Conservation (phyloP, 2,797 vertebrate genomes). For the Nannoperca australis region DNA sequence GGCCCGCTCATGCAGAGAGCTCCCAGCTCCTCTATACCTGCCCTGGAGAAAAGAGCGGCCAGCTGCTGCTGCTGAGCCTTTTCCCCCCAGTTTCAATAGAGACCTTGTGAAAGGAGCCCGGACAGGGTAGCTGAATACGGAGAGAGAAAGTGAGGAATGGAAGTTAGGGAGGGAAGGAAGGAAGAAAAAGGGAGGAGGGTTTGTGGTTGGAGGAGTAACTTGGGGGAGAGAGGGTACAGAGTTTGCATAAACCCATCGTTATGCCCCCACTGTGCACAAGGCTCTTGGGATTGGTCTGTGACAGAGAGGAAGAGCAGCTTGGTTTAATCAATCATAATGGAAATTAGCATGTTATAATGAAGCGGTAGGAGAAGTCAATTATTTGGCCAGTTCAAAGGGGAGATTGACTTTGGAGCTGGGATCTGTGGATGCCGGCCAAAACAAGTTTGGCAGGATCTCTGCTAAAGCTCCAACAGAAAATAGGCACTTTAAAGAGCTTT, state of each 20-base stretch:
- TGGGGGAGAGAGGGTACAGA: constrained; percentile 51
- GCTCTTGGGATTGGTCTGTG: constrained; percentile 62
- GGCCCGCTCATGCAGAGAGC: constrained; percentile 84
- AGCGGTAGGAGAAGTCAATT: constrained; percentile 75
- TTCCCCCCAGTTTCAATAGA: constrained; percentile 83
- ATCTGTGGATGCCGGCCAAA: constrained; percentile 63
- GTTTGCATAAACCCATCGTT: constrained; percentile 65
- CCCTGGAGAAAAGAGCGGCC: constrained; percentile 79
- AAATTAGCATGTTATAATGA: constrained; percentile 86
- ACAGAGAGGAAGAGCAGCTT: constrained; percentile 71
- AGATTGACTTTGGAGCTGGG: constrained; percentile 70
- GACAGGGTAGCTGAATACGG: constrained; percentile 78
- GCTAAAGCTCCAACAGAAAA: constrained; percentile 49
- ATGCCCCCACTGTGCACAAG: constrained; percentile 62
- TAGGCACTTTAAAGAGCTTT: constrained; percentile 55
- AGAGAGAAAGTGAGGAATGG: constrained; percentile 74
- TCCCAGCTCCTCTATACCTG: constrained; percentile 82
- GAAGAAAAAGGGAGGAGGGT: constrained; percentile 33
- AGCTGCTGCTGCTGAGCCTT: constrained; percentile 83
- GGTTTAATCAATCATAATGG: constrained; percentile 84
- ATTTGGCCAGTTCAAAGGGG: constrained; percentile 79
- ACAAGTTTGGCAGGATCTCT: constrained; percentile 56
- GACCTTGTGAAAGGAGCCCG: constrained; percentile 80
- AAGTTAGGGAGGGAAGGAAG: constrained; percentile 58
- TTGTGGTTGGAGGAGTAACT: constrained; percentile 17